Percentiles rank a stretch among this genome's conserved stretches.
phyloP scores from a whole-genome alignment of 2,888 invertebrate genomes.

The Didymodactylos carnosus region DNA sequence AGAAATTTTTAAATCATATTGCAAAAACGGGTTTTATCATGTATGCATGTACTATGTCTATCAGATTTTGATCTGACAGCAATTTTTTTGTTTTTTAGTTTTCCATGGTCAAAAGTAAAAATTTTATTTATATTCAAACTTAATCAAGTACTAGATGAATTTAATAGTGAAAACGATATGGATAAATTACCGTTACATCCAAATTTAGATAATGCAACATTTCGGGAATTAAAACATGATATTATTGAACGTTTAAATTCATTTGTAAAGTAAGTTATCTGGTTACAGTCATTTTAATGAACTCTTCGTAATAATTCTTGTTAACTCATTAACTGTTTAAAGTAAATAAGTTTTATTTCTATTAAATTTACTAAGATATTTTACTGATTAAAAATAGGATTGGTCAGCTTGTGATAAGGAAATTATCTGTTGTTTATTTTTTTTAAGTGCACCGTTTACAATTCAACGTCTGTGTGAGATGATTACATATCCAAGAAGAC shows the following conservation, averaged over 20 bases:
- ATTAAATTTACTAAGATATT: too few species aligned
- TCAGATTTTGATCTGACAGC: too few species aligned
- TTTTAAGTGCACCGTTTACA: constrained; percentile 71
- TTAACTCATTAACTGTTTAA: too few species aligned
- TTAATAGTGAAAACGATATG: constrained; percentile 52
- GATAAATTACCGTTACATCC: constrained; percentile 61
- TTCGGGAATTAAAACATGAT: constrained; percentile 52
- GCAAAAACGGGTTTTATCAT: not conserved
- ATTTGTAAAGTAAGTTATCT: constrained; percentile 27
- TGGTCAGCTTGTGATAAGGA: too few species aligned
- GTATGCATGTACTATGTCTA: not conserved
- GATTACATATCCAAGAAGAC: constrained; percentile 66
- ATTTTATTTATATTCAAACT: constrained; percentile 68
- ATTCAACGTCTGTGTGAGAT: constrained; percentile 85
- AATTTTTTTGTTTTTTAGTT: constrained; percentile 30
- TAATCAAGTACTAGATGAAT: constrained; percentile 62
- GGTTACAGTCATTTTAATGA: constrained; percentile 14
- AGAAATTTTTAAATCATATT: not conserved
- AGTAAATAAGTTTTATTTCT: too few species aligned
- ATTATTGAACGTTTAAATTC: constrained; percentile 26
- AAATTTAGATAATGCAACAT: constrained; percentile 72
- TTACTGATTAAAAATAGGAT: too few species aligned
- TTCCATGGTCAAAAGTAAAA: constrained; percentile 70
- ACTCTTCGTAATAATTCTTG: not conserved
- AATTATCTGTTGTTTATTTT: not conserved